Evolutionary conservation across 2,797 vertebrate species (phyloP), one percentile per base, ranked within the genome.

Genomic region (Nothura maculosa): DNA sequence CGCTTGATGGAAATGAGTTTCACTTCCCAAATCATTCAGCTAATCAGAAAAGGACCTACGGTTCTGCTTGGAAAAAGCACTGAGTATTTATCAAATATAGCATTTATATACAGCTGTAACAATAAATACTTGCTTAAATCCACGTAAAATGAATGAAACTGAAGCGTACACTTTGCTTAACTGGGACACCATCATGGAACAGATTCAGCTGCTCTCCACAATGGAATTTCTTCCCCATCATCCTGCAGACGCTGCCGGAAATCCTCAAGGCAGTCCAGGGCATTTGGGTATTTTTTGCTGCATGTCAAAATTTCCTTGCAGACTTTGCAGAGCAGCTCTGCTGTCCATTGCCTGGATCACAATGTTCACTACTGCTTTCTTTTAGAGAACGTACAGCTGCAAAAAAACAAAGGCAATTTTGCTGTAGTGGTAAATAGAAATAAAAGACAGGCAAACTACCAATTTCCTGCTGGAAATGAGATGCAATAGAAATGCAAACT

Each of bases 391-490:
- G 25, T 72, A 12, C 42, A 47, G 24, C 45, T 89, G 81, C 80
- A 89, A 92, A 93, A 54, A 93, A 73, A 30, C 58, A 94, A 85
- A 85, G 84, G 32, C 70, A 14, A 2, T 96, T 76, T 89, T 60
- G 22, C 67, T 67, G 63, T 21, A 78, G 82, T 19, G 6, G 60
- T 89, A 89, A 93, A 94, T 76, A 63, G 89, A 85, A 96, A 93
- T 84, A 94, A 81, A 95, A 93, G 76, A 9, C 72, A 87, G 80
- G 69, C 84, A 94, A 96, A 87, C 36, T 78, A 93, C 70, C 77
- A 52, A 91, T 90, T 95, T 93, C 85, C 95, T 95, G 75, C 45
- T 42, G 68, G 74, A 92, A 95, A 92, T 88, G 36, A 91, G 83
- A 27, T n/a, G n/a, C n/a, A n/a, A n/a, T n/a, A n/a, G n/a, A n/a